Evolutionary conservation across 2,113 vertebrate species (phyloP), one percentile per base, ranked within the genome.

Genomic region (Orycteropus afer): DNA sequence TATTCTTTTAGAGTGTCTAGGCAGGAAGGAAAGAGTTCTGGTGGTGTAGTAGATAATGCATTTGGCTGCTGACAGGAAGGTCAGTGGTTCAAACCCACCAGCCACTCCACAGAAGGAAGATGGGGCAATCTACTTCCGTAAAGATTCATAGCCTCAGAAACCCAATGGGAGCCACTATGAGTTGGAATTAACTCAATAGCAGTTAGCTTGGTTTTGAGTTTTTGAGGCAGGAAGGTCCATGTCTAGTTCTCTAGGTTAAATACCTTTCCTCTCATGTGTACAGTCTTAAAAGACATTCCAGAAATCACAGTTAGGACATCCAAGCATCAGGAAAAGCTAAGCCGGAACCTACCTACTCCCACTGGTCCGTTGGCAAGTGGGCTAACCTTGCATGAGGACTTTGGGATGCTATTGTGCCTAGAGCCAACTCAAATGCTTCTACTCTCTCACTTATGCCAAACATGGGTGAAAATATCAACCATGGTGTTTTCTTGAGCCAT

Each of bases 351-450:
- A 96, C 42, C 23, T 92, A 61, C 9, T 65, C 12, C 42, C 29
- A 47, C 63, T 84, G 9, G 78, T 7, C 59, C 45, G 95, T 74
- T 65, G 65, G 61, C 40, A 67, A 63, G 5, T 45, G 7, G 20
- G 15, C 45, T 78, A 82, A 91, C 77, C 78, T n/a, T 20, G 85
- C 42, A 81, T 45, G 45, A 22, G 63, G 80, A 63, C 85, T n/a
- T 25, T 63, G 82, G 84, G 17, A 79, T 93, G 71, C 67, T 81
- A 45, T 7, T 95, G 69, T 37, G 69, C 15, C 5, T 83, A 32
- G 59, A 42, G 29, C 65, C 97, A 97, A 89, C 29, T 95, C 71
- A 81, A n/a, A 92, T 61, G 42, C 74, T 47, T 61, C 34, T 17
- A 0, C 8, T 90, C 18, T 61, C 51, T 6, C 6, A 61, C 79